Percentiles rank a stretch among this genome's conserved stretches.
Conservation (phyloP, 2,797 vertebrate species). For the Enteromius thamalakanensis region DNA sequence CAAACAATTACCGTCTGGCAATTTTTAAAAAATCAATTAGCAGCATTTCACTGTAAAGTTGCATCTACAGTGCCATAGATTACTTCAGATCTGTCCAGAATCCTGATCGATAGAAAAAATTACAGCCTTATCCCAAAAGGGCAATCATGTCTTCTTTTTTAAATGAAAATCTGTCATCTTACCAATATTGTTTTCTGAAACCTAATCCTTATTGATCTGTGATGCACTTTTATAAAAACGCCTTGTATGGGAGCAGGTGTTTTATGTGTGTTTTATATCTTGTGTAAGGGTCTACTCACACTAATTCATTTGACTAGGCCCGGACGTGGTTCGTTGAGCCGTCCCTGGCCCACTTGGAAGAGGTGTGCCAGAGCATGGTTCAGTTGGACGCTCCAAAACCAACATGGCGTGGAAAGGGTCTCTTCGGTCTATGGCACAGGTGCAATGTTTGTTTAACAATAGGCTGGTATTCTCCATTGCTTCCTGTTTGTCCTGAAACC, state of each 20-base stretch:
- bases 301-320: too few species aligned
- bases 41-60: constrained; percentile 63
- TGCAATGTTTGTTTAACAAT: too few species aligned
- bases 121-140: constrained; percentile 69
- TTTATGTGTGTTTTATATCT: neutral
- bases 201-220: constrained; percentile 81
- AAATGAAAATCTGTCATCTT: constrained; percentile 73
- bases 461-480: too few species aligned
- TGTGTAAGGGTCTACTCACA: neutral
- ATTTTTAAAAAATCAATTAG: constrained; percentile 15
- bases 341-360: too few species aligned
- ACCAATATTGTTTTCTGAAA: constrained; percentile 73
- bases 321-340: too few species aligned
- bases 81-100: constrained; percentile 67
- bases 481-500: too few species aligned
- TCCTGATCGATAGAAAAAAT: constrained; percentile 74
- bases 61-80: constrained; percentile 57
- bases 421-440: too few species aligned
- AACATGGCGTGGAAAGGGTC: too few species aligned
- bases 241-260: constrained; percentile 2
- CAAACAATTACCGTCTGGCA: too few species aligned
- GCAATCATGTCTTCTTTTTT: constrained; percentile 72
- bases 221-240: constrained; percentile 73
- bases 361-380: too few species aligned
- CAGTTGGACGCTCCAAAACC: too few species aligned